Conservation (phyloP, 2,888 invertebrate genomes). For the Dasypogon diadema region DNA sequence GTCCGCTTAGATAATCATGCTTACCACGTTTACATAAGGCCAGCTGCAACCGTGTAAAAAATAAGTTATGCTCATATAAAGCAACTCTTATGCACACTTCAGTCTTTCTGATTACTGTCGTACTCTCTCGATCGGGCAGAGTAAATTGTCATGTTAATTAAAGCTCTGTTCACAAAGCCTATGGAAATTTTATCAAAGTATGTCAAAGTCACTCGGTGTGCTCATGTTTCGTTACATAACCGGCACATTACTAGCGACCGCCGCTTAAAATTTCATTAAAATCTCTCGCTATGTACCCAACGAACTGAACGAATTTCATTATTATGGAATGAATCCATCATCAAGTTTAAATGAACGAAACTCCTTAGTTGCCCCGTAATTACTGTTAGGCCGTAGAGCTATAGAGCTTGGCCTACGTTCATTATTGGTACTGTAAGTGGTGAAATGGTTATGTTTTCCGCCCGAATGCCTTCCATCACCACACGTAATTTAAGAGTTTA, state of each 20-base stretch:
- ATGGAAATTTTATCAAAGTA: constrained; percentile 39
- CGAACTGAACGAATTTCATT: no score
- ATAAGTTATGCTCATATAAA: background rate
- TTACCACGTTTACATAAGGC: constrained; percentile 14
- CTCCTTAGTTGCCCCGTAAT: no score
- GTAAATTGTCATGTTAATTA: constrained; percentile 39
- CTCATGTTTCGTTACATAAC: constrained; percentile 40
- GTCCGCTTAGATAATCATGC: constrained; percentile 13
- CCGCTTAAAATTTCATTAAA: no score
- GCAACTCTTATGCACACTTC: background rate
- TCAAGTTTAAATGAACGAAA: no score
- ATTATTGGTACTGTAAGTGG: no score
- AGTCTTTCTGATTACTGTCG: background rate
- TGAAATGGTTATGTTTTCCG: no score
- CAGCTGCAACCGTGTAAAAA: constrained; percentile 2
- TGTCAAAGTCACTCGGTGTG: constrained; percentile 32
- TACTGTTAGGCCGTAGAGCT: no score
- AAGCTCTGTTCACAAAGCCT: constrained; percentile 17
- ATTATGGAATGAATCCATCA: no score
- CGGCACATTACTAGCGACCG: background rate
- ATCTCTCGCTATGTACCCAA: no score
- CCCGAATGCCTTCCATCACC: no score
- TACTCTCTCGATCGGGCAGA: constrained; percentile 6
- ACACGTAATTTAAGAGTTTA: no score
- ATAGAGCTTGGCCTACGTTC: no score